phyloP scores from a whole-genome alignment of 2,888 invertebrate genomes.

The Dendrolimus houi region DNA sequence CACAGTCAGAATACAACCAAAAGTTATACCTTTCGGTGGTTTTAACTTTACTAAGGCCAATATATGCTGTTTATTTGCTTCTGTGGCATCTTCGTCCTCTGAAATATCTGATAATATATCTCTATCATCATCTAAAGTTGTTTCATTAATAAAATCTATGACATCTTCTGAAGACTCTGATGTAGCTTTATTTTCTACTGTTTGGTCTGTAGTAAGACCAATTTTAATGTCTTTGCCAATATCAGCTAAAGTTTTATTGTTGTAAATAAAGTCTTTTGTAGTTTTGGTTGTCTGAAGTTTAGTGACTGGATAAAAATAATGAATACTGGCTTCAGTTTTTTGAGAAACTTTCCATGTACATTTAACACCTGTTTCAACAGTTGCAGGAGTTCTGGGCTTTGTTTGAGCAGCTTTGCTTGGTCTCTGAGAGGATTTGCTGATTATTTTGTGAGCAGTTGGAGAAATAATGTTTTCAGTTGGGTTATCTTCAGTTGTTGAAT shows the following conservation, averaged over 20 bases:
- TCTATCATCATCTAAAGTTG: background rate
- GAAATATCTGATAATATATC: background rate
- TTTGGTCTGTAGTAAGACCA: too few relatives aligned
- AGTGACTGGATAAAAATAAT: slow-evolving; percentile 22
- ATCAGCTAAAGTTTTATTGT: too few relatives aligned
- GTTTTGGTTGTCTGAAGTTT: background rate
- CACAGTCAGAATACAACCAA: slow-evolving; percentile 52
- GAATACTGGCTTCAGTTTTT: slow-evolving; percentile 32
- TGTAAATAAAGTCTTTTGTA: too few relatives aligned
- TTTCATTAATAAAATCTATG: background rate
- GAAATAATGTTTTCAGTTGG: background rate
- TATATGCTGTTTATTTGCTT: slow-evolving; percentile 20
- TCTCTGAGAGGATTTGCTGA: too few relatives aligned
- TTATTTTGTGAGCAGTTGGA: background rate
- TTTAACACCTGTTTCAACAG: slow-evolving; percentile 18
- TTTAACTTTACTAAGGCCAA: slow-evolving; percentile 45
- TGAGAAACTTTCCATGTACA: slow-evolving; percentile 52
- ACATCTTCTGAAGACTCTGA: background rate
- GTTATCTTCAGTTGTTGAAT: background rate
- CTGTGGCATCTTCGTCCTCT: slow-evolving; percentile 20
- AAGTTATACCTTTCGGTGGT: slow-evolving; percentile 33
- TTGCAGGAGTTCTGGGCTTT: slow-evolving; percentile 1
- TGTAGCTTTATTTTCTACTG: background rate
- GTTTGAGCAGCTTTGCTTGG: too few relatives aligned
- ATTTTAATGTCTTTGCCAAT: too few relatives aligned